Conservation (phyloP, 2,888 invertebrate genomes). For the Aporophyla lueneburgensis region DNA sequence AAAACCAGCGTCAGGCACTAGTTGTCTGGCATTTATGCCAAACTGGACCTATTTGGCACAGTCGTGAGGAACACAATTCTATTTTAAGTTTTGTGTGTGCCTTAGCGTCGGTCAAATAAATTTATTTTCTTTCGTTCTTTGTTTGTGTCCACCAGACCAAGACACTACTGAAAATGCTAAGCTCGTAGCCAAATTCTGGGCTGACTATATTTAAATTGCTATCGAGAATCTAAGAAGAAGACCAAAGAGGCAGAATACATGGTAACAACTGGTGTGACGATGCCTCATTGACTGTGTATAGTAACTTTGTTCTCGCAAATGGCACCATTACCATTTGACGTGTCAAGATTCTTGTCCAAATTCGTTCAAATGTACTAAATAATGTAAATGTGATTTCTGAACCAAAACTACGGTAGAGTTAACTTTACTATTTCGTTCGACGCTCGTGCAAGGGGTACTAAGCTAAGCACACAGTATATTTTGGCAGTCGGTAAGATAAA, state of each 20-base stretch:
- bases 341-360: neutral
- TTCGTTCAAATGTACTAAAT: neutral
- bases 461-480: neutral
- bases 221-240: too few relatives aligned
- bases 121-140: too few relatives aligned
- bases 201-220: too few relatives aligned
- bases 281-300: neutral
- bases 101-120: too few relatives aligned
- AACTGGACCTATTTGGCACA: too few relatives aligned
- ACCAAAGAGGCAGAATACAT: neutral
- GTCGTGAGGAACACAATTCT: too few relatives aligned
- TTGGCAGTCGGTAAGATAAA: neutral
- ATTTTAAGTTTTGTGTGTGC: too few relatives aligned
- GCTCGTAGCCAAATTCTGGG: too few relatives aligned
- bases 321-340: neutral
- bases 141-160: too few relatives aligned
- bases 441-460: slow-evolving; percentile 7
- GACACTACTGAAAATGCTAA: too few relatives aligned
- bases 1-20: too few relatives aligned
- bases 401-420: neutral
- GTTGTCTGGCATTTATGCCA: too few relatives aligned
- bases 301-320: neutral
- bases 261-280: neutral
- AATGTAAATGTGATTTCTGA: neutral
- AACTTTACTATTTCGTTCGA: neutral